Base-by-base conservation (phyloP, 2,888 invertebrate species). In the Drosophila aldrichi region DNA sequence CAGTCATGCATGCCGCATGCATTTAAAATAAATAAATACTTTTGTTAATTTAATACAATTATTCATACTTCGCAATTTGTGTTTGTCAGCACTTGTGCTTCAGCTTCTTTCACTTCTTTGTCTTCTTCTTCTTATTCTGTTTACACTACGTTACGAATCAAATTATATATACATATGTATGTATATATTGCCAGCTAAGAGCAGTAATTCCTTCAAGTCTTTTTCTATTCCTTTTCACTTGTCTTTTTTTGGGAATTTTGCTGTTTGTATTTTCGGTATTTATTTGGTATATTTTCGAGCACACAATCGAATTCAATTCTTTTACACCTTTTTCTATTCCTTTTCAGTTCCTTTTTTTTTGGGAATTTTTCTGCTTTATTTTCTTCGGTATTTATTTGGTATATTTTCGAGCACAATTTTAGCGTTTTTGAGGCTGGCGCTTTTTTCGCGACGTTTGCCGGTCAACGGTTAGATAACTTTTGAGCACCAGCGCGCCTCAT, bases 391-490 rank as follows among this genome's bases (percentile, higher is more conserved):
- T 16, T 29, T 43, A 25, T 62, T 40, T 20, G 25, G 29, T 20
- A 20, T 38, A 48, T 41, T 62, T 59, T 48, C 2, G 18, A 38
- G n/a, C 16, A 43, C 34, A 18, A 22, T 51, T 41, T 46, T 6
- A 25, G 7, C 7, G 7, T 1, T 29, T 29, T 38, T 16, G 34
- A 34, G 56, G 8, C 54, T n/a, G 22, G 4, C 18, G 20, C 34
- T 38, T 41, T n/a, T 52, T 62, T 2, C 44, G 57, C 25, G 48
- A 62, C 80, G 80, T 73, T 70, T 77, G 81, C 88, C 79, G 70
- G 67, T 46, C 84, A 66, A 85, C 85, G 88, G 88, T 84, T 84
- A 85, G 79, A 81, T 85, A 84, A 84, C 77, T 81, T 84, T 84
- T 84, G 84, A 84, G 70, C 79, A 63, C 49, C 20, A 72, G 69